Base-by-base conservation (phyloP, 2,797 vertebrate species). In the Limosa lapponica region DNA sequence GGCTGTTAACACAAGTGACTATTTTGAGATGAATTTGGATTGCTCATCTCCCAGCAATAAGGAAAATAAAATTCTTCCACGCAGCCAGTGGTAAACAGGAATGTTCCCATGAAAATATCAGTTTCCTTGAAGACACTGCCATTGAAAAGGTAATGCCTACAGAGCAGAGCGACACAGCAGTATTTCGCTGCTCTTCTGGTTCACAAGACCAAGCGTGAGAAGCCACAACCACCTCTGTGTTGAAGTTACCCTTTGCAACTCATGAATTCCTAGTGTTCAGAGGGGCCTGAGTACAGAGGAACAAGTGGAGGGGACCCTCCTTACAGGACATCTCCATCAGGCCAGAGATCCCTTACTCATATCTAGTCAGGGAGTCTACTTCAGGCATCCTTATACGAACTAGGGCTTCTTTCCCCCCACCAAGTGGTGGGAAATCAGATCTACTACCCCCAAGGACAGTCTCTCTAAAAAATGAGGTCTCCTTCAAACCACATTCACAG, bases 91-190 rank as follows among this genome's bases (percentile, higher is more conserved):
- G n/a, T 62, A 73, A 93, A n/a, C 66, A 89, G 36, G 41, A 78
- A 75, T 3, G 16, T 4, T 46, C 6, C 16, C 20, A 74, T 14
- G 4, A 4, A 22, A 62, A 23, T 12, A 37, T 10, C 12, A 0
- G 15, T 65, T 77, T 93, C 67, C 39, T 65, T 72, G 34, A 73
- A 74, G 59, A 62, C 27, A 30, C 28, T 88, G 41, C n/a, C 3
- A 1, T 28, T 69, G 64, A 44, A 77, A 82, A 86, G 18, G 13
- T n/a, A 46, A 48, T 6, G 9, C 22, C 49, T 34, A 20, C 62
- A 62, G 32, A 90, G 32, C 49, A 90, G 23, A 88, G 67, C 25
- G 79, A 55, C 5, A 6, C 19, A 55, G 46, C 36, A 61, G 17
- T 8, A 15, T 23, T 27, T 30, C 20, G 4, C 18, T 62, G 20